Evolutionary conservation across 1,140 invertebrate genomes (phyloP).

Genomic region (Anadara kagoshimensis): DNA sequence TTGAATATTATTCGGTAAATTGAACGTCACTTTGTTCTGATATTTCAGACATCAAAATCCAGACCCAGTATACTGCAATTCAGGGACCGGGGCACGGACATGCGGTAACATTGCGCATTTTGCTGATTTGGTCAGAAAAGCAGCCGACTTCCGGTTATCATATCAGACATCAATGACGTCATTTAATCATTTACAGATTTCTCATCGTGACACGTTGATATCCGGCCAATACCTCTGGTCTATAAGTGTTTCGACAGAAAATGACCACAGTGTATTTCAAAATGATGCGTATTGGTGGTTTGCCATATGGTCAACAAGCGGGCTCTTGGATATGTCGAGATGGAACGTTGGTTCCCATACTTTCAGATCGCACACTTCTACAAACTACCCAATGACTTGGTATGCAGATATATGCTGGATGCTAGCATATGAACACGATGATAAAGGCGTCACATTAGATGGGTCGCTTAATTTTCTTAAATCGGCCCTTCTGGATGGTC

Average conservation of each 20-base stretch:
- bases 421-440: slow-evolving; percentile 19
- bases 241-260: slow-evolving; percentile 11
- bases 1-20: too few relatives aligned
- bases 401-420: slow-evolving; percentile 27
- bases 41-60: too few relatives aligned
- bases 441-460: background rate
- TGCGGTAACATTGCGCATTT: too few relatives aligned
- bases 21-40: too few relatives aligned
- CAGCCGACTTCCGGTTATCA: too few relatives aligned
- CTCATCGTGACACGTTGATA: too few relatives aligned
- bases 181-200: too few relatives aligned
- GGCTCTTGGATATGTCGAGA: slow-evolving; percentile 27
- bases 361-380: background rate
- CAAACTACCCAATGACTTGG: slow-evolving; percentile 16
- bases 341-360: slow-evolving; percentile 35
- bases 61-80: too few relatives aligned
- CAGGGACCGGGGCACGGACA: too few relatives aligned
- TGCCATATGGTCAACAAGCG: slow-evolving; percentile 28
- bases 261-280: slow-evolving; percentile 14
- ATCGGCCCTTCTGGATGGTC: slow-evolving; percentile 14
- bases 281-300: slow-evolving; percentile 39
- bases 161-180: too few relatives aligned
- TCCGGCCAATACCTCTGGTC: slow-evolving; percentile 2
- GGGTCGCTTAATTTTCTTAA: slow-evolving; percentile 22
- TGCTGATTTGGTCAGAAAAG: too few relatives aligned